These are phyloP conservation scores for Delichon dasypus DNA, from an alignment of 2,797 vertebrate species.

Conservation along the genomic window DNA sequence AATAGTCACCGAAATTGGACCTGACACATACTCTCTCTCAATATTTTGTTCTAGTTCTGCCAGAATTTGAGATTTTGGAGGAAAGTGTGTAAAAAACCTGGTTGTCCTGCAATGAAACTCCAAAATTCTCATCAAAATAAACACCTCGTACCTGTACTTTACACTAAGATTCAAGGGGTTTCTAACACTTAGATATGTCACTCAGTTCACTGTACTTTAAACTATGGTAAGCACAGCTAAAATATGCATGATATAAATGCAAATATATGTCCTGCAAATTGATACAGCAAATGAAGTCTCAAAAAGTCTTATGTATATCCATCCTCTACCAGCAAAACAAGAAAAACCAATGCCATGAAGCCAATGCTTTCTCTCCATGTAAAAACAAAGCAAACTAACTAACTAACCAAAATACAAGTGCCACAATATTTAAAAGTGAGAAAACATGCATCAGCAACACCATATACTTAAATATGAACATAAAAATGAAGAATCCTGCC, in stretches of 20 bases:
- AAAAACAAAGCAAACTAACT: neutral
- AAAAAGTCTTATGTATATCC: neutral
- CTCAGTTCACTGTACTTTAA: constrained; percentile 84
- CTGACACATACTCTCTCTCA: neutral
- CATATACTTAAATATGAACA: neutral
- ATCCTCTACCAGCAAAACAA: neutral
- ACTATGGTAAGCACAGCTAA: constrained; percentile 82
- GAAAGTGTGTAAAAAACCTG: neutral
- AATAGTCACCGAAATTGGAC: neutral
- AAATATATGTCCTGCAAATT: constrained; percentile 81
- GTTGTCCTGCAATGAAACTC: neutral
- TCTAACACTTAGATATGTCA: constrained; percentile 64
- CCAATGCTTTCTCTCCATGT: neutral
- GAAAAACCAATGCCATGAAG: neutral
- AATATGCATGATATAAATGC: constrained; percentile 78
- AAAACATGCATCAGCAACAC: neutral
- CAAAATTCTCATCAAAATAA: neutral
- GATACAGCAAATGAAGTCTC: constrained; percentile 78
- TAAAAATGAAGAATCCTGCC: neutral
- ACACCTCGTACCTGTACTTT: neutral
- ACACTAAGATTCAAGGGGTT: neutral
- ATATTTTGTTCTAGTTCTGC: neutral
- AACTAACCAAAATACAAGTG: neutral
- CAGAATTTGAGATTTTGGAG: neutral
- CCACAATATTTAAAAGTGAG: neutral